These are phyloP conservation scores for Drosophila kikkawai DNA, from an alignment of 1,140 invertebrate species.

Conservation along the genomic window DNA sequence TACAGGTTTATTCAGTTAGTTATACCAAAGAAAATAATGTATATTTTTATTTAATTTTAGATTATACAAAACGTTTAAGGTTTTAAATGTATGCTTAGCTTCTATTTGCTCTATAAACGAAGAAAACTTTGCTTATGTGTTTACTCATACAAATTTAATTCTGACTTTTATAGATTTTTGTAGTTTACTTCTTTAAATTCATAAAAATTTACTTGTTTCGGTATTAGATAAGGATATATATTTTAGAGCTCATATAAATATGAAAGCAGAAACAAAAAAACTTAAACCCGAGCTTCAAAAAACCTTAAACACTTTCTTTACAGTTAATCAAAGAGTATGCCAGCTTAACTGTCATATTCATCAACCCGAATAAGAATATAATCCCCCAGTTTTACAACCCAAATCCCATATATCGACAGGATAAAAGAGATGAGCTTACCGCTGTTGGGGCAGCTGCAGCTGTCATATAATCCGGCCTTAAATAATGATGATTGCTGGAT, in stretches of 20 bases:
- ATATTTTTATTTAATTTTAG: not conserved
- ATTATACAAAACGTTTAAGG: not conserved
- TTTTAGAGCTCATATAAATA: not conserved
- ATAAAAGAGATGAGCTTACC: constrained; percentile 87
- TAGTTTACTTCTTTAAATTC: not conserved
- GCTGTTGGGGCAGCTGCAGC: constrained; percentile 93
- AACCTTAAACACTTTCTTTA: not conserved
- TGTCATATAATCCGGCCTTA: constrained; percentile 95
- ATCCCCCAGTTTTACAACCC: not conserved
- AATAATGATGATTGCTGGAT: constrained; percentile 93
- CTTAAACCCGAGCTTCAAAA: not conserved
- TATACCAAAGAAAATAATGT: not conserved
- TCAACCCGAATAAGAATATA: not conserved
- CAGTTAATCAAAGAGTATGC: not conserved
- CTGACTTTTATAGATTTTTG: not conserved
- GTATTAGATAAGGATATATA: not conserved
- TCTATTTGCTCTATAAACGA: not conserved
- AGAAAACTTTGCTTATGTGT: not conserved
- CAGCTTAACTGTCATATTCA: not conserved
- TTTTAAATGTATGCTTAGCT: too few relatives aligned
- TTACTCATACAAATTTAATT: not conserved
- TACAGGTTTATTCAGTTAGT: not conserved
- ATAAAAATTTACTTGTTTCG: not conserved
- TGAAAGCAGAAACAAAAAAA: not conserved
- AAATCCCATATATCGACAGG: constrained; percentile 4